phyloP scores from a whole-genome alignment of 2,797 vertebrate species.

The Amblyopsis hoosieri region DNA sequence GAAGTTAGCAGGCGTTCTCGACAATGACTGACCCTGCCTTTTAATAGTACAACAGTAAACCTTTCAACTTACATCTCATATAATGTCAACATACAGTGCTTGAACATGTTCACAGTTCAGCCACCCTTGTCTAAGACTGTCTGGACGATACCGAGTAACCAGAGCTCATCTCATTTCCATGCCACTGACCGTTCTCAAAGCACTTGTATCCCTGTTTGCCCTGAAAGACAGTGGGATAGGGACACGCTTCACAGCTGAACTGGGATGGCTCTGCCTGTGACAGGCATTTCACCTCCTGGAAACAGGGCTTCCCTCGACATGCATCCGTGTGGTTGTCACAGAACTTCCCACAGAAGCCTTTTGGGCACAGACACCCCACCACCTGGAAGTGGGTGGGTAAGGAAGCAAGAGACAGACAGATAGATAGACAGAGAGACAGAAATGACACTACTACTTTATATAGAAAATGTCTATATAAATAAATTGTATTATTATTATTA shows the following conservation, averaged over 20 bases:
- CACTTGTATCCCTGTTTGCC: slow-evolving; percentile 81
- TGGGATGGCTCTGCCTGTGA: slow-evolving; percentile 28
- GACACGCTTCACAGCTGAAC: slow-evolving; percentile 79
- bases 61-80: too few species aligned
- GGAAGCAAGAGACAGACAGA: slow-evolving; percentile 5
- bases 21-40: too few species aligned
- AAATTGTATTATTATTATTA: too few species aligned
- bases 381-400: slow-evolving; percentile 60
- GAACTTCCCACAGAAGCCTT: slow-evolving; percentile 76
- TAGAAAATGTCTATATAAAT: not conserved
- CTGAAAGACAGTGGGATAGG: slow-evolving; percentile 59
- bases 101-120: too few species aligned
- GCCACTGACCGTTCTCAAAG: slow-evolving; percentile 76
- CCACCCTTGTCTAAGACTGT: too few species aligned
- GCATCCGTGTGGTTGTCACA: slow-evolving; percentile 67
- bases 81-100: too few species aligned
- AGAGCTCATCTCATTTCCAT: not conserved
- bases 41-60: too few species aligned
- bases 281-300: slow-evolving; percentile 72
- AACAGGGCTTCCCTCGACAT: slow-evolving; percentile 79
- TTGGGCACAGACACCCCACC: slow-evolving; percentile 77
- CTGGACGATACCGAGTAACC: too few species aligned
- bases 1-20: too few species aligned
- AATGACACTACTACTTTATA: not conserved
- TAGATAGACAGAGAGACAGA: not conserved